Conservation (phyloP, 1,140 invertebrate genomes). For the Drosophila ironensis region DNA sequence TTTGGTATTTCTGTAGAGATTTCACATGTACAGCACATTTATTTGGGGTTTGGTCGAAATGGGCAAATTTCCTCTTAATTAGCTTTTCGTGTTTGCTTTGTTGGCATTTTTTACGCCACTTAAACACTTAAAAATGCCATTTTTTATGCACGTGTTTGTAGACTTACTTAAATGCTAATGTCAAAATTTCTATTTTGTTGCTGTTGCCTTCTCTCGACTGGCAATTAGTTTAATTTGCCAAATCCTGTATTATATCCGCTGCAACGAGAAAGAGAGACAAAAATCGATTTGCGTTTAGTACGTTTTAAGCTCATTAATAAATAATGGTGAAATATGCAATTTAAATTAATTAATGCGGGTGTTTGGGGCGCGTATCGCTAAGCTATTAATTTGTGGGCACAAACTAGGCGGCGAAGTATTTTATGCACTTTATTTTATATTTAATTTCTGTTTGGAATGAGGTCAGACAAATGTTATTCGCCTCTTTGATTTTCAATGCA, state of each 20-base stretch:
- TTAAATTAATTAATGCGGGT: constrained; percentile 66
- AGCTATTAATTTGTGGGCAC: constrained; percentile 48
- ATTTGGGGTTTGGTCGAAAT: constrained; percentile 56
- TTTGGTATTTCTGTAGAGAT: constrained; percentile 18
- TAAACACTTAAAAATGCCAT: constrained; percentile 44
- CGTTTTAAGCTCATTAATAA: constrained; percentile 68
- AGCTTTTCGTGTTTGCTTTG: constrained; percentile 13
- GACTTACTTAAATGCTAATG: constrained; percentile 69
- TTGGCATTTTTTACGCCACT: constrained; percentile 43
- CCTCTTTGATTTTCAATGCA: neutral
- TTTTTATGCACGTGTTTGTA: constrained; percentile 19
- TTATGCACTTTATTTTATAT: constrained; percentile 5
- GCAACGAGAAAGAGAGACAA: constrained; percentile 40
- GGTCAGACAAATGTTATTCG: constrained; percentile 12
- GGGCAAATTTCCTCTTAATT: constrained; percentile 32
- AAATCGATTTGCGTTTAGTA: constrained; percentile 48
- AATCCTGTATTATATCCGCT: constrained; percentile 79
- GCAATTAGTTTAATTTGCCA: constrained; percentile 79
- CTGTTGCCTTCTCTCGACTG: constrained; percentile 48
- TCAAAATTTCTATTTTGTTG: constrained; percentile 44
- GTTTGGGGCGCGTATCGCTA: neutral
- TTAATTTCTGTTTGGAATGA: neutral
- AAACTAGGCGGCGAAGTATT: neutral
- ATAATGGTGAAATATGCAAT: constrained; percentile 57
- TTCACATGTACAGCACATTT: constrained; percentile 25